phyloP scores from a whole-genome alignment of 1,140 invertebrate genomes.

The Lethrus apterus region DNA sequence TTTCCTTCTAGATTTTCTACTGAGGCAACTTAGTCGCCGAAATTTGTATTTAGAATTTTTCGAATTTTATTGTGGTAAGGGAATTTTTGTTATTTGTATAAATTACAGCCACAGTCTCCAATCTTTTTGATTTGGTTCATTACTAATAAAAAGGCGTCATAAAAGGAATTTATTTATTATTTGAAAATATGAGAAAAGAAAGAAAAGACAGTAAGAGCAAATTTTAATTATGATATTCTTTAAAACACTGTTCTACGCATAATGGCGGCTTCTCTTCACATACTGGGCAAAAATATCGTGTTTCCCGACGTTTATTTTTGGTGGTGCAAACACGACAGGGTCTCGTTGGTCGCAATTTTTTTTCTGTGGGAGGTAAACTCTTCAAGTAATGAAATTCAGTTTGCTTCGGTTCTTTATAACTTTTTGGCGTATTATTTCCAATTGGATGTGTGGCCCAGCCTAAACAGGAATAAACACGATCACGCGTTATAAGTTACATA shows the following conservation, averaged over 20 bases:
- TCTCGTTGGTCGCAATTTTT: neutral
- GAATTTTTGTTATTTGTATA: too few species aligned
- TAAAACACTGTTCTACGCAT: slow-evolving; percentile 10
- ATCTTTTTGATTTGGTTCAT: too few species aligned
- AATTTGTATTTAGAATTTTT: too few species aligned
- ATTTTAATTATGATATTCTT: slow-evolving; percentile 9
- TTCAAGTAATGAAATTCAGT: slow-evolving; percentile 3
- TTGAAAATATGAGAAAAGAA: neutral
- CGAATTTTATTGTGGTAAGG: too few species aligned
- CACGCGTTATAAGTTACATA: too few species aligned
- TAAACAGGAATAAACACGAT: too few species aligned
- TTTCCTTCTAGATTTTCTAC: too few species aligned
- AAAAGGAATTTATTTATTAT: slow-evolving; percentile 3
- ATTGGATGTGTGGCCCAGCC: too few species aligned
- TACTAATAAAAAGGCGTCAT: slow-evolving; percentile 6
- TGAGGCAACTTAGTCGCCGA: too few species aligned
- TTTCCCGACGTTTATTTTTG: slow-evolving; percentile 3
- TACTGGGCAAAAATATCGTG: slow-evolving; percentile 4
- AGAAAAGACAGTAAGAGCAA: slow-evolving; percentile 3
- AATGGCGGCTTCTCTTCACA: slow-evolving; percentile 3
- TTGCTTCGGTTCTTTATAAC: too few species aligned
- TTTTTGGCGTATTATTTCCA: too few species aligned
- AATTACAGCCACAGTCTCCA: too few species aligned
- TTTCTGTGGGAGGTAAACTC: neutral
- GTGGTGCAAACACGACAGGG: neutral